Percentiles rank a stretch among this genome's conserved stretches.
phyloP scores from a whole-genome alignment of 2,888 invertebrate species.

The Eristalinus aeneus region DNA sequence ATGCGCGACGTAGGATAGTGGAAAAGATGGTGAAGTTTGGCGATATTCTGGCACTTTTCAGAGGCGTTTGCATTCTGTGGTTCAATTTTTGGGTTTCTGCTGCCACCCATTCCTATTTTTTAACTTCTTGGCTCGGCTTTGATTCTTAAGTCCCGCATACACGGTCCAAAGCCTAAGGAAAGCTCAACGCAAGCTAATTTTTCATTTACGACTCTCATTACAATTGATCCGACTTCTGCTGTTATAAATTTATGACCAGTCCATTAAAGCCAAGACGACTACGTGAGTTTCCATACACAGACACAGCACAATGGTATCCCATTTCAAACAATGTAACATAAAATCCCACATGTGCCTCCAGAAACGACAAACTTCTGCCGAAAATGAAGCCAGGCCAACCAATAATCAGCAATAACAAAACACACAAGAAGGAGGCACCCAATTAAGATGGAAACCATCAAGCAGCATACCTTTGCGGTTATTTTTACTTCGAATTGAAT shows the following conservation, averaged over 20 bases:
- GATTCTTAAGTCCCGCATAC: no score
- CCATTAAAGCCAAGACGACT: not conserved
- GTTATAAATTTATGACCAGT: not conserved
- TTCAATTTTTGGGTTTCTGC: no score
- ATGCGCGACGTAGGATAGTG: no score
- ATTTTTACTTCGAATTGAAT: slow-evolving; percentile 19
- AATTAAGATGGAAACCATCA: slow-evolving; percentile 36
- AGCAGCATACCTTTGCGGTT: slow-evolving; percentile 21
- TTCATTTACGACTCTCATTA: not conserved
- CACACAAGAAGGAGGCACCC: not conserved
- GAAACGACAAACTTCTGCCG: not conserved
- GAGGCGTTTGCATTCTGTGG: no score
- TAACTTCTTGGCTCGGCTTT: no score
- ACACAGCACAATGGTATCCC: not conserved
- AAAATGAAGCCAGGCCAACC: no score
- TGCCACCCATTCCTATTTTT: no score
- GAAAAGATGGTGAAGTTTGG: no score
- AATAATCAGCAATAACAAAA: not conserved
- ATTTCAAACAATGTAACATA: slow-evolving; percentile 3
- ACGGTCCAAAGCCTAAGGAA: not conserved
- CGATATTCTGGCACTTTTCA: no score
- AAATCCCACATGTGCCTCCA: not conserved
- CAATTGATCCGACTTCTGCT: not conserved
- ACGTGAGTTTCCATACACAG: not conserved
- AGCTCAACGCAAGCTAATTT: not conserved